A percentile compares a stretch with the other conserved stretches of the same genome.
phyloP scores from a whole-genome alignment of 92 coral and sea anemone species.

The Phenganax subtilis region DNA sequence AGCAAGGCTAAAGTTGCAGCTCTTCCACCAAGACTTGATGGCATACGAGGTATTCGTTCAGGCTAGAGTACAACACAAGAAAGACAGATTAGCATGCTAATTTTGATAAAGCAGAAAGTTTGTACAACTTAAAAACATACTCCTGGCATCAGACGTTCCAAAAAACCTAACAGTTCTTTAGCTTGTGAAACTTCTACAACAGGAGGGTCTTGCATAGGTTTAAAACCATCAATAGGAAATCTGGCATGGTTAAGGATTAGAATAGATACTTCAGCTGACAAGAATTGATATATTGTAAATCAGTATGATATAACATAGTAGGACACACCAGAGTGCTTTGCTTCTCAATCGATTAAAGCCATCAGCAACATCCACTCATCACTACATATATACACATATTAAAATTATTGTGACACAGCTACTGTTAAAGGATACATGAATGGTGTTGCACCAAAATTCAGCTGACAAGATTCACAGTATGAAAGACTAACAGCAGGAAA shows the following conservation, averaged over 20 bases:
- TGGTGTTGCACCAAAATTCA: slow-evolving; percentile 90
- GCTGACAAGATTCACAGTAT: slow-evolving; percentile 93
- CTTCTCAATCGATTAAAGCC: no score
- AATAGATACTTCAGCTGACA: no score
- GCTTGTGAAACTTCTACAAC: slow-evolving; percentile 69
- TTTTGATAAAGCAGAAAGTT: no score
- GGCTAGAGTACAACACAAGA: slow-evolving; percentile 56
- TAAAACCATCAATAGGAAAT: slow-evolving; percentile 73
- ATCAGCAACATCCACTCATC: no score
- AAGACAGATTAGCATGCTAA: background rate
- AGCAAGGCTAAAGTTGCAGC: slow-evolving; percentile 80
- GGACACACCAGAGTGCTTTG: background rate
- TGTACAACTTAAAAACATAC: slow-evolving; percentile 41
- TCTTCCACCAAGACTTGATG: slow-evolving; percentile 69
- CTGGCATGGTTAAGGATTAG: slow-evolving; percentile 48
- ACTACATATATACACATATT: no score
- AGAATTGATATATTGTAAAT: no score
- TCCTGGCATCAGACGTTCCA: slow-evolving; percentile 76
- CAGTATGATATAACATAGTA: background rate
- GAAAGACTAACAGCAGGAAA: slow-evolving; percentile 96
- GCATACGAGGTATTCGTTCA: slow-evolving; percentile 69
- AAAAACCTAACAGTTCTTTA: slow-evolving; percentile 61
- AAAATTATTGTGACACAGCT: no score
- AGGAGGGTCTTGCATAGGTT: slow-evolving; percentile 91
- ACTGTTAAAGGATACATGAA: slow-evolving; percentile 71